A percentile compares a stretch with the other conserved stretches of the same genome.
Conservation (phyloP, 1,140 invertebrate genomes). For the Trachymyrmex septentrionalis region DNA sequence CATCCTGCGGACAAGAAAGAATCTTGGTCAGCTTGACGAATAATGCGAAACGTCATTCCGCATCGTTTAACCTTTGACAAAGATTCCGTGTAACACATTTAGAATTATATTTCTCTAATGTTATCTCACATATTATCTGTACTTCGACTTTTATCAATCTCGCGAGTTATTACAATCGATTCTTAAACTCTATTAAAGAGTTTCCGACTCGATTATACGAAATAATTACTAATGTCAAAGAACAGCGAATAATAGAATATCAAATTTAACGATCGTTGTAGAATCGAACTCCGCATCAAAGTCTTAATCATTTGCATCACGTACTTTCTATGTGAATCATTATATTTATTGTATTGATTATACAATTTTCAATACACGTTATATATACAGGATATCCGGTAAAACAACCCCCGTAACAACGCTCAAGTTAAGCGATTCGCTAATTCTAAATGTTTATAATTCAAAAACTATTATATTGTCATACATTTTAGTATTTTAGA, state of each 20-base stretch:
- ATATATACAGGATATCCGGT: no score
- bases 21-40: constrained; percentile 65
- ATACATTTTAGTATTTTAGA: no score
- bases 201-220: background rate
- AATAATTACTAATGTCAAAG: background rate
- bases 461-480: no score
- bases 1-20: constrained; percentile 79
- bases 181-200: constrained; percentile 16
- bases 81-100: background rate
- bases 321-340: background rate
- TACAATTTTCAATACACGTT: background rate
- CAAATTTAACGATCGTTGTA: constrained; percentile 15
- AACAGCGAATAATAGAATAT: constrained; percentile 24
- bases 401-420: no score
- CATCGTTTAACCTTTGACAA: constrained; percentile 52
- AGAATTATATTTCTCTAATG: constrained; percentile 13
- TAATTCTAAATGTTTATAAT: no score
- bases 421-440: no score
- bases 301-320: background rate
- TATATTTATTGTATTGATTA: background rate
- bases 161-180: background rate
- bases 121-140: constrained; percentile 6
- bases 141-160: constrained; percentile 6
- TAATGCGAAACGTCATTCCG: constrained; percentile 60
- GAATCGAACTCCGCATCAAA: background rate